Base-by-base conservation (phyloP, 2,888 invertebrate genomes). In the Oxycera nigricornis region DNA sequence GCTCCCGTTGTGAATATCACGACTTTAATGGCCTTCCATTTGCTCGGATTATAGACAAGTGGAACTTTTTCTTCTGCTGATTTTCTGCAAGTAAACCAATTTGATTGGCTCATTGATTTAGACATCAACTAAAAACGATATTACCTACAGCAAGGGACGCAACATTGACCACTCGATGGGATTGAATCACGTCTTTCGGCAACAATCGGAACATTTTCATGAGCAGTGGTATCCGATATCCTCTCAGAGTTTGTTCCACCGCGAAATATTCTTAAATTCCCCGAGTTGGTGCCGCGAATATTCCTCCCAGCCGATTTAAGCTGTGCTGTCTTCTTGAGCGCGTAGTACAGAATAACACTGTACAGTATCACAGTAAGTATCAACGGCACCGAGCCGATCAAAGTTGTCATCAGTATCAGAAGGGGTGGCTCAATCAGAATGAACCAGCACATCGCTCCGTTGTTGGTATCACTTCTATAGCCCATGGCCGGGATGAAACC, bases 401-500 rank as follows among this genome's bases (percentile, higher is more conserved):
- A 77, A 1, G 89, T 88, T 68, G 88, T 90, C 30, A 90, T 80
- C 26, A 90, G 79, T 74, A 90, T 85, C 41, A 90, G 80, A 31
- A 83, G 80, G 31, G 86, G 87, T 11, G 91, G 90, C 72, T 87
- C 88, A 0, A 90, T 80, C 1, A 87, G 79, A 26, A 89, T 87
- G 80, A 90, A 90, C 86, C 88, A 88, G 80, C 90, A 90, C 55
- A 87, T 81, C 80, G 83, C 84, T 73, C 88, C 88, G 74, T 87
- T 86, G 75, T 87, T 83, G 0, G 87, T 87, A 73, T 86, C 82
- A n/a, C 88, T 88, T 26, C 86, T 83, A 88, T 89, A 89, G 76
- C 90, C 90, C 81, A 88, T 88, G 1, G 86, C 83, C 28, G 90
- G 90, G 78, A 90, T 81, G 80, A 89, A 90, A 76, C 90, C 90